phyloP scores from a whole-genome alignment of 2,113 vertebrate genomes.

The Chlorodrepanis virens region DNA sequence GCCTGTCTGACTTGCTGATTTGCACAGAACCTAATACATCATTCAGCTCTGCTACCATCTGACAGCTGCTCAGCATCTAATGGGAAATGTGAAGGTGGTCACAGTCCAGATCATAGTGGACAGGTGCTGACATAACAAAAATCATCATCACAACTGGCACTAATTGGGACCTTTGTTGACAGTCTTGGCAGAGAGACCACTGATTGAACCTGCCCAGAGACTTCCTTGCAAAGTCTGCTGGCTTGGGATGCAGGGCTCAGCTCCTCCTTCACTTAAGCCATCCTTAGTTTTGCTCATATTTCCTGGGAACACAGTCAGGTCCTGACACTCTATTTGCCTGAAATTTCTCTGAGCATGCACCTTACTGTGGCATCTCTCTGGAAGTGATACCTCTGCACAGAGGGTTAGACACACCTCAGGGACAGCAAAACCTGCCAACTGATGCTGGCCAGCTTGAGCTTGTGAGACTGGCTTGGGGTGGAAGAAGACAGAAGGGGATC shows the following conservation, averaged over 20 bases:
- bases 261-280: not conserved
- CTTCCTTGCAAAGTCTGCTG: not conserved
- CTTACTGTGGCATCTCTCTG: not conserved
- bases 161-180: constrained; percentile 24
- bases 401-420: not conserved
- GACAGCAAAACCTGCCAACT: not conserved
- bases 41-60: not conserved
- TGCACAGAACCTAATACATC: not conserved
- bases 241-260: accelerated
- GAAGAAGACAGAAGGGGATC: not conserved
- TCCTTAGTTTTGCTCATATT: not conserved
- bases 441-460: not conserved
- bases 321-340: not conserved
- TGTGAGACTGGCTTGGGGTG: not conserved
- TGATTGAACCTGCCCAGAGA: not conserved
- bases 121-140: not conserved
- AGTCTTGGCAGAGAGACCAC: not conserved
- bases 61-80: constrained; percentile 18
- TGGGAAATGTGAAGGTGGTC: constrained; percentile 25
- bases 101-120: constrained; percentile 17
- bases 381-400: not conserved
- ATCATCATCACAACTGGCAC: not conserved
- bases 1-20: not conserved
- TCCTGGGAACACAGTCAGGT: not conserved
- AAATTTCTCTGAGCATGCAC: not conserved